Evolutionary conservation across 92 coral and sea anemone species (phyloP), one percentile per base, ranked within the genome.

Genomic region (Blastomussa wellsi): DNA sequence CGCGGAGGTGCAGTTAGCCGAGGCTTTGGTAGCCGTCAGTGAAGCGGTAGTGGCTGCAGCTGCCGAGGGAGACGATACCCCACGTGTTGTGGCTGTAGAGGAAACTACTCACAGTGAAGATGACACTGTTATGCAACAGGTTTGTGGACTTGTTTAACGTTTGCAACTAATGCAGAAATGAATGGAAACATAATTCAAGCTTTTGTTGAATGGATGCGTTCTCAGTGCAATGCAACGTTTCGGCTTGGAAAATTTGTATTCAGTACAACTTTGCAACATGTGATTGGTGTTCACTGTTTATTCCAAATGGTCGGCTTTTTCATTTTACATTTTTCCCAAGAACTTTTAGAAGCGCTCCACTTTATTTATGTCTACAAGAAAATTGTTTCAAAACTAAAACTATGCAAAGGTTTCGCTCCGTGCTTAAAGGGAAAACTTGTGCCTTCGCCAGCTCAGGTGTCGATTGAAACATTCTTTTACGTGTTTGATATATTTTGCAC

Each of bases 1-100:
- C 72, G 98, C 98, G 36, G 98, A 96, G 4, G 98, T 96, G 15
- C 98, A 96, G 93, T 86, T 96, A 42, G 98, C 98, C 17, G 98
- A 96, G 88, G 98, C 97, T 1, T 74, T 96, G 82, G 98, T 96
- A 15, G 98, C 98, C n/a, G 98, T 96, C 55, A 96, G 98, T 83
- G 98, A 96, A 82, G 94, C 95, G 10, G 91, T 94, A 77, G 94
- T 94, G 48, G 96, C 95, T 69, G 92, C 97, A 35, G 97, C 90
- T 32, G 92, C 90, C 73, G 92, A 86, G n/a, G 89, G 79, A 32
- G 92, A 91, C 38, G 93, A 92, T 22, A 86, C 95, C 55, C 94
- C 98, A 12, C 98, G 93, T 41, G 95, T 94, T 31, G 95, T 92
- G 80, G 93, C 95, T 55, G 98, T 94, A 41, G 98, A 94, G 76